Conservation (phyloP, 2,888 invertebrate species). For the Drepanosiphum platanoidis region DNA sequence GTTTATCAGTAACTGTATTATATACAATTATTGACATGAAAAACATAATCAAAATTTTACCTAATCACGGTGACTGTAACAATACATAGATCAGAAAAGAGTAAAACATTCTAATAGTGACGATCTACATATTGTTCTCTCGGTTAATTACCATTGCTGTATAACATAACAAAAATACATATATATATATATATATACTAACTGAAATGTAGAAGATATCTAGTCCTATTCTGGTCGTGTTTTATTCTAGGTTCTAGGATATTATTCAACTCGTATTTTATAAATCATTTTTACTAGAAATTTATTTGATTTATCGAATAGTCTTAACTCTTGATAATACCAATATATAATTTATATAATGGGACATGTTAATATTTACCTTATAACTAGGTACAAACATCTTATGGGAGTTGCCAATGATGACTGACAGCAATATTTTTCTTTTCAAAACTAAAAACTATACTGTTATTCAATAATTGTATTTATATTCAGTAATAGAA, state of each 20-base stretch:
- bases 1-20: neutral
- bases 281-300: neutral
- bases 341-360: too few relatives aligned
- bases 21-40: neutral
- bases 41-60: neutral
- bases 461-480: neutral
- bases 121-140: too few relatives aligned
- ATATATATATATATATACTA: neutral
- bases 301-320: neutral
- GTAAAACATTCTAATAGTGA: too few relatives aligned
- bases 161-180: too few relatives aligned
- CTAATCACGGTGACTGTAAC: neutral
- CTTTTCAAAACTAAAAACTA: conserved; percentile 31
- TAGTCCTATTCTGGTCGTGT: neutral
- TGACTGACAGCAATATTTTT: neutral
- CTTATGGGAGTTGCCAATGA: neutral
- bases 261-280: neutral
- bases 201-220: neutral
- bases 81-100: too few relatives aligned
- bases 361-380: too few relatives aligned
- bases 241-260: neutral
- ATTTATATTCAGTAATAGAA: conserved; percentile 36
- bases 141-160: too few relatives aligned
- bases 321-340: too few relatives aligned
- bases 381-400: conserved; percentile 1